Base-by-base conservation (phyloP, 2,888 invertebrate species). In the Globia sparganii region DNA sequence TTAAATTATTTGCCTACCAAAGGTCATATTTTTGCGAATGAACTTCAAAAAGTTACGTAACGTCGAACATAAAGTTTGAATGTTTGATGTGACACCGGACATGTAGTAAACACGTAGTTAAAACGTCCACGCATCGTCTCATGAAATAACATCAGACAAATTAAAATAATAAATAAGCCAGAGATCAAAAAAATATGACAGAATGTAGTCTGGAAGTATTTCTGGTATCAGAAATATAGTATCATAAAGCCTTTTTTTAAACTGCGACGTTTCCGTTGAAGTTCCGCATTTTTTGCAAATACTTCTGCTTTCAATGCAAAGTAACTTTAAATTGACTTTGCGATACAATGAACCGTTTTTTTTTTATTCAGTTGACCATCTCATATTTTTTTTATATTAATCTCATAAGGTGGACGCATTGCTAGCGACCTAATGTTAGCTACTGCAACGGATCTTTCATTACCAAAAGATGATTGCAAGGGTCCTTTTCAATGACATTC, bases 21-120 rank as follows among this genome's bases (percentile, higher is more conserved):
- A 86, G 78, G 83, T 83, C 28, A 58, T 59, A 37, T 34, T 75
- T 72, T 80, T 66, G 61, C 58, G 25, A 61, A 34, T 80, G 46
- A 46, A 80, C 69, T 70, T 66, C 66, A 75, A 31, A 56, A 67
- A 69, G 34, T 75, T 71, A 72, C 31, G 66, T 59, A 62, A 84
- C 66, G 49, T 49, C 56, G 65, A 71, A 43, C 53, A 66, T 75
- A 72, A 72, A 68, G 40, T 28, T 31, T 37, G 11, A 31, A 53
- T n/a, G 77, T 84, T 85, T 85, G 87, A 85, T 84, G 80, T 86
- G 72, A 73, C 77, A 77, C 43, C 31, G 46, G 53, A 65, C 49
- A 37, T 59, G 62, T 65, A 58, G 62, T 73, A 71, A 77, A 84
- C 73, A 74, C 58, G 56, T 77, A 61, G 53, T 78, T 67, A 34